phyloP scores from a whole-genome alignment of 2,797 vertebrate species.

The Chelidonichthys spinosus region DNA sequence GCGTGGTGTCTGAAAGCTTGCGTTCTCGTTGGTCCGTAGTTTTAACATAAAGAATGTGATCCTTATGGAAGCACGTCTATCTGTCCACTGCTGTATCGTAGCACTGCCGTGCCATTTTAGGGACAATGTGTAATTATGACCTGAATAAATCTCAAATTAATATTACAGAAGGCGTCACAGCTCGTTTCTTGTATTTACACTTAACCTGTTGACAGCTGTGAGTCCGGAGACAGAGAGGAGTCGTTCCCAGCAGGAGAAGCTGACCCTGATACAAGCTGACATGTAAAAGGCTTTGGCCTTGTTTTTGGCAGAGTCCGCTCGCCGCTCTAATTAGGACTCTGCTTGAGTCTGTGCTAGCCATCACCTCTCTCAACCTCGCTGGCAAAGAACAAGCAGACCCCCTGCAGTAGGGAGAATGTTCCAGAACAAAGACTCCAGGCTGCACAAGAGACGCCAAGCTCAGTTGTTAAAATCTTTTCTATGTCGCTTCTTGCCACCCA shows the following conservation, averaged over 20 bases:
- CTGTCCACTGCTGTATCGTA: constrained; percentile 82
- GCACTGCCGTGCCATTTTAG: constrained; percentile 84
- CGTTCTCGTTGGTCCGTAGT: constrained; percentile 52
- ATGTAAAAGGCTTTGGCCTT: constrained; percentile 48
- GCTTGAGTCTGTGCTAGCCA: constrained; percentile 58
- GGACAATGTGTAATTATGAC: constrained; percentile 80
- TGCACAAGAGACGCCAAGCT: constrained; percentile 40
- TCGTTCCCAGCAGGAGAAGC: constrained; percentile 28
- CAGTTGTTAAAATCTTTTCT: constrained; percentile 28
- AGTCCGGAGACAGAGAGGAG: constrained; percentile 30
- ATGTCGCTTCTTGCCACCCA: neutral
- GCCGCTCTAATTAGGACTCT: constrained; percentile 68
- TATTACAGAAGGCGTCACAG: constrained; percentile 33
- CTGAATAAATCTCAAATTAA: constrained; percentile 88
- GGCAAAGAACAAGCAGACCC: constrained; percentile 23
- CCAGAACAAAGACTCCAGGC: constrained; percentile 57
- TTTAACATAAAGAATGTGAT: constrained; percentile 63
- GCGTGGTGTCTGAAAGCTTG: constrained; percentile 33
- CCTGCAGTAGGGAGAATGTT: constrained; percentile 61
- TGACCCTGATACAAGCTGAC: constrained; percentile 64
- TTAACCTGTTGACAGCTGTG: neutral
- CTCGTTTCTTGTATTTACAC: constrained; percentile 41
- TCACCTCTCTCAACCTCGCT: constrained; percentile 62
- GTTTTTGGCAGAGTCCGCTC: constrained; percentile 45
- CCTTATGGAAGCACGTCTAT: constrained; percentile 83